Base-by-base conservation (phyloP, 1,140 invertebrate genomes). In the Aphelinus atriplicis region DNA sequence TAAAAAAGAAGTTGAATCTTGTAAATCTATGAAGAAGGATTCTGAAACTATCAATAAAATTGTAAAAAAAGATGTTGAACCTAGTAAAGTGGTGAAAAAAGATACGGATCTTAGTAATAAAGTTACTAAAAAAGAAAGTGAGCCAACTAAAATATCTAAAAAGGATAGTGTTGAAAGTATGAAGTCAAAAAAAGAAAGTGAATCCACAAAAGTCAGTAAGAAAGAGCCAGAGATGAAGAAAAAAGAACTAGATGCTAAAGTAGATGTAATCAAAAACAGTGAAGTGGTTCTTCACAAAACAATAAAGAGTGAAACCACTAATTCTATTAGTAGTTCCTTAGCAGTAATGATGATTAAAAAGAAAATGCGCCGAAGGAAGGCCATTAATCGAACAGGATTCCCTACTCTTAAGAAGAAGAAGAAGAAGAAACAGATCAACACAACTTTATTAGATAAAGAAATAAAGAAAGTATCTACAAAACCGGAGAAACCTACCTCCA, bases 371-470 rank as follows among this genome's bases (percentile, higher is more conserved):
- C 90, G 94, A 67, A 92, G 94, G 65, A 93, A 95, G 85, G 90
- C 92, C 4, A 92, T 94, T 9, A 97, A 96, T 84, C 89, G 94
- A 78, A 96, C 95, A 7, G 95, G 95, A 5, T 96, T 96, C 85
- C 95, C 95, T 0, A 94, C 91, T 26, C 88, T 94, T 26, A 95
- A 95, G 79, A 94, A 93, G 79, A 96, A 95, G 83, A 96, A 95
- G 82, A 94, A 94, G 80, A 94, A 93, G 84, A 78, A 84, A 43
- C 84, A 66, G 55, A 55, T 42, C 58, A 47, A 10, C 26, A 56
- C 51, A 6, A 46, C 9, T 26, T 69, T 77, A 1, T n/a, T 78
- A 7, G 47, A 60, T 63, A 58, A 72, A 60, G 69, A 73, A 63
- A n/a, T 69, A 6, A 64, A 10, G 3, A 3, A 66, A 76, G 62